These are phyloP conservation scores for Loripinus fragilis DNA, from an alignment of 2,888 invertebrate genomes.

Conservation along the genomic window DNA sequence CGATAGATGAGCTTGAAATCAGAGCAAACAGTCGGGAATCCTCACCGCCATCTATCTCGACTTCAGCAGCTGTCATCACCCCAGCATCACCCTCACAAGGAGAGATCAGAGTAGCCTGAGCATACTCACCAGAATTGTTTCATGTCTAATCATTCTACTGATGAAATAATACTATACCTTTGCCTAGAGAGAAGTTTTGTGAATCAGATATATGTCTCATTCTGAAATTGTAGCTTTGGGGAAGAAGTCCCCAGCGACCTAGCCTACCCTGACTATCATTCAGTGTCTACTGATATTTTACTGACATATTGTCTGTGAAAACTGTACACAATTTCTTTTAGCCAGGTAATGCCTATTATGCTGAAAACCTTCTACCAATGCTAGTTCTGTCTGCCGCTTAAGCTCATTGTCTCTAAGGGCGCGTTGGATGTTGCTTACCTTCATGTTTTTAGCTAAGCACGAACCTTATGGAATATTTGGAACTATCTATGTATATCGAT, in stretches of 20 bases:
- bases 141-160: slow-evolving; percentile 1
- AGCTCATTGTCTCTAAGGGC: slow-evolving; percentile 32
- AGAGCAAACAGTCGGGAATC: too few relatives aligned
- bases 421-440: too few relatives aligned
- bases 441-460: too few relatives aligned
- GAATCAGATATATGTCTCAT: not conserved
- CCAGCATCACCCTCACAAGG: slow-evolving; percentile 13
- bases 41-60: too few relatives aligned
- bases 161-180: not conserved
- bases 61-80: not conserved
- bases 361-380: too few relatives aligned
- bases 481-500: slow-evolving; percentile 56
- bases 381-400: slow-evolving; percentile 54
- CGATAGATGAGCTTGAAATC: too few relatives aligned
- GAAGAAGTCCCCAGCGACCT: too few relatives aligned
- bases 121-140: not conserved
- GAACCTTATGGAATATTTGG: too few relatives aligned
- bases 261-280: slow-evolving; percentile 40
- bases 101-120: slow-evolving; percentile 10
- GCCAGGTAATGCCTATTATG: slow-evolving; percentile 48
- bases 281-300: slow-evolving; percentile 38
- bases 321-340: slow-evolving; percentile 34
- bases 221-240: too few relatives aligned
- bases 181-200: not conserved
- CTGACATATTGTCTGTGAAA: slow-evolving; percentile 48